Evolutionary conservation across 1,140 invertebrate genomes (phyloP).

Genomic region (Drosophila bocqueti): DNA sequence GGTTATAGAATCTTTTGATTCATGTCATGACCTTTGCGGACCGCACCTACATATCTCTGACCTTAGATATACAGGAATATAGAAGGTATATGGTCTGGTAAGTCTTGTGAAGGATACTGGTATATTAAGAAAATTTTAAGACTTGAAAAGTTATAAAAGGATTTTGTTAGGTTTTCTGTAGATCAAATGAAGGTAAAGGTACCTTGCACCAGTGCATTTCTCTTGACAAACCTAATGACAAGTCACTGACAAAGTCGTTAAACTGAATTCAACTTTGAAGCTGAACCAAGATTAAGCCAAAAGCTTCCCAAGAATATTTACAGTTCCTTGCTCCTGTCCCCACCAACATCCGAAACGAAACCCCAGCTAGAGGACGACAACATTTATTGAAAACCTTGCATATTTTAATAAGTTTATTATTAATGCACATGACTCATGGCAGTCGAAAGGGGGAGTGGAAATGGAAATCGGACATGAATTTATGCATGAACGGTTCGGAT

Average conservation of each 20-base stretch:
- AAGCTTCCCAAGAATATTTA: not conserved
- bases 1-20: not conserved
- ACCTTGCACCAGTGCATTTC: no score
- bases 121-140: no score
- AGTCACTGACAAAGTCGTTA: not conserved
- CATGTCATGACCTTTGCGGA: not conserved
- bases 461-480: constrained; percentile 57
- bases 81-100: no score
- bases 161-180: no score
- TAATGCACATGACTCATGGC: constrained; percentile 47
- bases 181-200: no score
- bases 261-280: no score
- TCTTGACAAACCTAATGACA: not conserved
- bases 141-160: no score
- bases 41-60: not conserved
- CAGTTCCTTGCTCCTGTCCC: not conserved
- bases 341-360: constrained; percentile 5
- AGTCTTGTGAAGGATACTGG: no score
- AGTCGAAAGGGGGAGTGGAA: constrained; percentile 13
- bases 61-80: not conserved
- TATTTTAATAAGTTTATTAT: constrained; percentile 81
- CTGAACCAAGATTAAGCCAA: not conserved
- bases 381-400: constrained; percentile 51
- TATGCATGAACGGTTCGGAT: constrained; percentile 64
- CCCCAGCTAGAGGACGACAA: not conserved